phyloP scores from a whole-genome alignment of 2,888 invertebrate genomes.

The Endomychus coccineus region DNA sequence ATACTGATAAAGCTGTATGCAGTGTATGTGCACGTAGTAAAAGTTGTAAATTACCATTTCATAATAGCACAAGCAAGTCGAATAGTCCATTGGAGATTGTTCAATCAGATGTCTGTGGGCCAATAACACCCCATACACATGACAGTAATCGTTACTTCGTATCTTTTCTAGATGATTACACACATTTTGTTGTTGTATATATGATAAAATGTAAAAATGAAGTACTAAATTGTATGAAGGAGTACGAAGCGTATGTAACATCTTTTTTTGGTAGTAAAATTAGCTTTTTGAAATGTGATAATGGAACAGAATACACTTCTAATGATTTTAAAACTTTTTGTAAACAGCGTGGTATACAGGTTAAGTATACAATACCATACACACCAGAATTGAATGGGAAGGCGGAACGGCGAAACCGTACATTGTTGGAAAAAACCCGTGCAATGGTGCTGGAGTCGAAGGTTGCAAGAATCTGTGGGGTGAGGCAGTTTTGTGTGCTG shows the following conservation, averaged over 20 bases:
- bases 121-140: slow-evolving; percentile 29
- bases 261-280: slow-evolving; percentile 3
- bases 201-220: slow-evolving; percentile 12
- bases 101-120: slow-evolving; percentile 30
- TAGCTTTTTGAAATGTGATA: slow-evolving; percentile 23
- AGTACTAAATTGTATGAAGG: slow-evolving; percentile 17
- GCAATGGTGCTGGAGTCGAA: slow-evolving; percentile 30
- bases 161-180: slow-evolving; percentile 32
- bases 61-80: slow-evolving; percentile 22
- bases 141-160: slow-evolving; percentile 29
- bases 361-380: slow-evolving; percentile 28
- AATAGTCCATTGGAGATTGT: slow-evolving; percentile 29
- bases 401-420: too few relatives aligned
- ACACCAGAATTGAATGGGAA: too few relatives aligned
- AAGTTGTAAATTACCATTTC: slow-evolving; percentile 28
- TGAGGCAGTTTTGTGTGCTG: slow-evolving; percentile 32
- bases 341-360: slow-evolving; percentile 19
- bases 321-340: slow-evolving; percentile 28
- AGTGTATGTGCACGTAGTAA: slow-evolving; percentile 34
- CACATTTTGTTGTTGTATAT: slow-evolving; percentile 31
- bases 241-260: slow-evolving; percentile 23
- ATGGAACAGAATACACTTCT: slow-evolving; percentile 31
- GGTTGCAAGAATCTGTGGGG: slow-evolving; percentile 34
- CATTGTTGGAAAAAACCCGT: slow-evolving; percentile 34
- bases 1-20: slow-evolving; percentile 12